Base-by-base conservation (phyloP, 1,140 invertebrate genomes). In the Micrasema longulum region DNA sequence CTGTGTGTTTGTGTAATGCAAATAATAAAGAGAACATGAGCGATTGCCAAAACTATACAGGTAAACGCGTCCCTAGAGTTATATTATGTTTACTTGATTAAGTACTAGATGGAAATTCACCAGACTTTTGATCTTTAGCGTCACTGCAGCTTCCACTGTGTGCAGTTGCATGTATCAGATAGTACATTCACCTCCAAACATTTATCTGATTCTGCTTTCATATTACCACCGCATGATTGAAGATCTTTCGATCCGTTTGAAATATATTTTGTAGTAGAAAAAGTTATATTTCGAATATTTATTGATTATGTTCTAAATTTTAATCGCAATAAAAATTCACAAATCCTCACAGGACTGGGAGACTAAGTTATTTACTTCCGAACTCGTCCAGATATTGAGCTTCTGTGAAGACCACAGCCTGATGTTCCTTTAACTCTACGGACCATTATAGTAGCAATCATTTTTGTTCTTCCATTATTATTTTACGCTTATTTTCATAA, bases 1-100 rank as follows among this genome's bases (percentile, higher is more conserved):
- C 86, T 76, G 78, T 84, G 80, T 89, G 88, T 81, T 82, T 85
- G 78, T 88, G 87, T 76, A 78, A 77, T 77, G 70, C 70, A 75
- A 75, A 72, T 70, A 70, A 50, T 62, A 70, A 70, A 63, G 68
- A 62, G 62, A 70, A 70, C 68, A 70, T 62, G 68, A 70, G 68
- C 68, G 68, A 70, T 70, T 70, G 68, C 68, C 68, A 70, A 70
- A 70, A 38, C 57, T 62, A 70, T 63, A 20, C 68, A 70, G 68
- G 68, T 70, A 70, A 70, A 70, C 55, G 68, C 52, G 68, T 70
- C 68, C 55, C 53, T 50, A 70, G 55, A 50, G 68, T 50, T 57
- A 9, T 70, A 38, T 4, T 31, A 31, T 4, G 26, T 31, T 31
- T 31, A 31, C 2, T 4, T 7, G 26, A 31, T 31, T 31, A n/a